Base-by-base conservation (phyloP, 35 echinoderm and acorn worm species). In the Eucidaris tribuloides region DNA sequence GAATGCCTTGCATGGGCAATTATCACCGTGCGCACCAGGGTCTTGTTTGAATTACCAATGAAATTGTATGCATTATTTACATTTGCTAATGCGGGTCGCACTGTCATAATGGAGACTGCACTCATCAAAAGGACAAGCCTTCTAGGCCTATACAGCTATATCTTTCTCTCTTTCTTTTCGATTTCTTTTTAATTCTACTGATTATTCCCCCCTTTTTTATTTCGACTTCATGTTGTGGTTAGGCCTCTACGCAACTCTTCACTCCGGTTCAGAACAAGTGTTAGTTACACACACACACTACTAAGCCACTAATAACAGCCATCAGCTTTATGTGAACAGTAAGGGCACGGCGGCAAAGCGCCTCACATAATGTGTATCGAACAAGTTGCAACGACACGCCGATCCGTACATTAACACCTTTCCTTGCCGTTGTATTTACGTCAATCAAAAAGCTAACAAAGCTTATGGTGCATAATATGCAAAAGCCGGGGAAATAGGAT, bases 61-160 rank as follows among this genome's bases (percentile, higher is more conserved):
- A 87, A 79, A 79, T 55, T 45, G 19, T 61, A 77, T 76, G 71
- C 71, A 87, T 62, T 87, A 87, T 87, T 87, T 87, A 87, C 84
- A 87, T 87, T 87, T 77, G 70, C 71, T 87, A 78, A 87, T 79
- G 84, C 30, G 65, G 62, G 45, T 65, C 61, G 39, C 42, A 65
- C 71, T 38, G 42, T n/a, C 60, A 84, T 71, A 13, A 71, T 40
- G 36, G 68, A 52, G 48, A 52, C 48, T 52, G 48, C 48, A 22
- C 68, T 84, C 59, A 84, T 71, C 62, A 71, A 71, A 7, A 50
- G 17, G 28, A 80, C 9, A 84, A 18, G 37, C 35, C 9, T 43
- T 22, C 68, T 40, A n/a, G 22, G 5, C 68, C n/a, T 42, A 23
- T 33, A 40, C 68, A 27, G 35, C 33, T 74, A 44, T 35, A 27